phyloP scores from a whole-genome alignment of 2,113 vertebrate species.

The Erpornis zantholeuca region DNA sequence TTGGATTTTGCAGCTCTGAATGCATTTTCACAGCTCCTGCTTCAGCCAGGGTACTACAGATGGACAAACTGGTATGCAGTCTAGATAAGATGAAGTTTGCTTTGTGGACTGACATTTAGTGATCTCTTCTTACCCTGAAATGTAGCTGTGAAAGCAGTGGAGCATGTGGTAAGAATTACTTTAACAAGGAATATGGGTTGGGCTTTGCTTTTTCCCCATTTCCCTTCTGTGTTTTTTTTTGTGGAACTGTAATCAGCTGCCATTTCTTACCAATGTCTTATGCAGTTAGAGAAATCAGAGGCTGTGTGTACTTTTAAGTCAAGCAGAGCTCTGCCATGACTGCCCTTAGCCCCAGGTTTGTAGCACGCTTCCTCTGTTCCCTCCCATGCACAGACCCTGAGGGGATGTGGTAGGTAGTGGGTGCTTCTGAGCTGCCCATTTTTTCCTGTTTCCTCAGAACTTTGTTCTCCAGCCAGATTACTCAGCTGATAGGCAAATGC shows the following conservation, averaged over 20 bases:
- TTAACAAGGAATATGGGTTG: not conserved
- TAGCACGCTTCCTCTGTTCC: not conserved
- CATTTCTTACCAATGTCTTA: not conserved
- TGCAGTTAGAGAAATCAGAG: not conserved
- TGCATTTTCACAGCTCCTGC: not conserved
- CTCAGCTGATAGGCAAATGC: not conserved
- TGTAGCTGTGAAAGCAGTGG: not conserved
- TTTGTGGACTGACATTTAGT: not conserved
- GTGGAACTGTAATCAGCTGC: not conserved
- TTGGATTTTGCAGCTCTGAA: not conserved
- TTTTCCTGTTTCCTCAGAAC: not conserved
- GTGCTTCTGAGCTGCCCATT: not conserved
- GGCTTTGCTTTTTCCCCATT: not conserved
- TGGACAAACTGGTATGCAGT: not conserved
- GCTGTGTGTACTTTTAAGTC: not conserved
- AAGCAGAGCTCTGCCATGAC: not conserved
- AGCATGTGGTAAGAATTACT: not conserved
- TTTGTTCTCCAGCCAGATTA: not conserved
- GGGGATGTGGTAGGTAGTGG: not conserved
- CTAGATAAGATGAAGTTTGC: not conserved
- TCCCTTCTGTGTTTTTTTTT: not conserved
- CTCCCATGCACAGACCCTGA: not conserved
- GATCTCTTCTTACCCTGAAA: not conserved
- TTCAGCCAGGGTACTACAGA: not conserved
- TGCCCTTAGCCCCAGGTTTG: not conserved